phyloP scores from a whole-genome alignment of 2,888 invertebrate species.

The Apodemia zela region DNA sequence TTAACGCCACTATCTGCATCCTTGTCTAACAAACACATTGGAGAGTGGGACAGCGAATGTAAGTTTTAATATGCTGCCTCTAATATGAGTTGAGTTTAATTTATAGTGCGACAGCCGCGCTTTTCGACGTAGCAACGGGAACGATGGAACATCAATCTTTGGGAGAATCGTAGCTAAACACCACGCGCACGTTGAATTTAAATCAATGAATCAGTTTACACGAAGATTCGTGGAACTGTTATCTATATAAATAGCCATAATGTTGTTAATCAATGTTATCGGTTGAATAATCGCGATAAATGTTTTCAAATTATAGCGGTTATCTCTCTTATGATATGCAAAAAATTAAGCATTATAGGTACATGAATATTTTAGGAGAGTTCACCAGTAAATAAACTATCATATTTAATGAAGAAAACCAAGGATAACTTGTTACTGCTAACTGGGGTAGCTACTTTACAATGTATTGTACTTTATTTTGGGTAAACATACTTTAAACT shows the following conservation, averaged over 20 bases:
- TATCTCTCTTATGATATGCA: background rate
- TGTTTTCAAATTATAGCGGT: background rate
- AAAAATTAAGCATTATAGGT: background rate
- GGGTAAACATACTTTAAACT: too few species aligned
- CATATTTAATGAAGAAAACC: too few species aligned
- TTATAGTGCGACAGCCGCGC: conserved; percentile 74
- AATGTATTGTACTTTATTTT: too few species aligned
- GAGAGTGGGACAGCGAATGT: conserved; percentile 56
- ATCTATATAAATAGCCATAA: conserved; percentile 2
- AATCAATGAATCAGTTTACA: conserved; percentile 34
- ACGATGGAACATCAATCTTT: conserved; percentile 68
- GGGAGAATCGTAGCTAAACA: conserved; percentile 48
- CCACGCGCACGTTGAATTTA: conserved; percentile 41
- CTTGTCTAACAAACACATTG: conserved; percentile 46
- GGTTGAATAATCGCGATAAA: background rate
- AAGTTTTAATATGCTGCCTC: conserved; percentile 59
- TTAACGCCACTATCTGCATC: conserved; percentile 53
- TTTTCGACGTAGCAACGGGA: conserved; percentile 53
- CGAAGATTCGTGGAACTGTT: conserved; percentile 7
- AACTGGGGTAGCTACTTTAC: too few species aligned
- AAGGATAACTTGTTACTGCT: too few species aligned
- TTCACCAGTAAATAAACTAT: too few species aligned
- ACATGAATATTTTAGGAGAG: too few species aligned
- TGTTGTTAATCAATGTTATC: conserved; percentile 7
- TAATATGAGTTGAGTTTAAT: conserved; percentile 73